Percentiles rank a stretch among this genome's conserved stretches.
These are phyloP conservation scores for Bothrops jararaca DNA, from an alignment of 2,113 vertebrate species.

Conservation along the genomic window DNA sequence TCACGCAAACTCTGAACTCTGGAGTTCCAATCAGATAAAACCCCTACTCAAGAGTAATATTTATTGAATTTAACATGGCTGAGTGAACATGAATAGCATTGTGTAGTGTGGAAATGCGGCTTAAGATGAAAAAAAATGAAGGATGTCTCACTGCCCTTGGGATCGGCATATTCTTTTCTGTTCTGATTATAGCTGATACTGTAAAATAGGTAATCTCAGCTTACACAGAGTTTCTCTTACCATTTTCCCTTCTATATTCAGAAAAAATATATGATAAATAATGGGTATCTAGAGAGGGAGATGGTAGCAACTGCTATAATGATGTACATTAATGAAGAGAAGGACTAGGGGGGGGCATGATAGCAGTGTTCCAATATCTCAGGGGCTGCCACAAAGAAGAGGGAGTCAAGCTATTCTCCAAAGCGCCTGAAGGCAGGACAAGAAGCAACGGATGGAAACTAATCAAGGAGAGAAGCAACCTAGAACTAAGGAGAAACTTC, in stretches of 20 bases:
- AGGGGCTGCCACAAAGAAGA: no score
- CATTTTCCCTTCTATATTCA: neutral
- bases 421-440: no score
- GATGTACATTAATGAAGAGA: neutral
- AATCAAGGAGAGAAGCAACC: no score
- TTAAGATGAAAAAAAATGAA: neutral
- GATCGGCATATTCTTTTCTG: neutral
- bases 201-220: neutral
- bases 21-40: neutral
- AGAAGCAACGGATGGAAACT: no score
- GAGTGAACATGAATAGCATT: neutral
- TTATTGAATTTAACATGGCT: neutral
- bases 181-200: neutral
- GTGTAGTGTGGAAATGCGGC: neutral
- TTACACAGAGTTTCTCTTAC: neutral
- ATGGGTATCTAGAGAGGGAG: neutral
- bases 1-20: neutral
- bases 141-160: neutral
- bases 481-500: no score
- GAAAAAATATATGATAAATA: neutral
- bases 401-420: no score
- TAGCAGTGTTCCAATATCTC: no score
- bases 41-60: neutral
- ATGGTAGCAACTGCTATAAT: no score
- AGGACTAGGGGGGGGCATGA: no score